These are phyloP conservation scores for Crocodylus rhombifer DNA, from an alignment of 2,797 vertebrate species.

Conservation along the genomic window DNA sequence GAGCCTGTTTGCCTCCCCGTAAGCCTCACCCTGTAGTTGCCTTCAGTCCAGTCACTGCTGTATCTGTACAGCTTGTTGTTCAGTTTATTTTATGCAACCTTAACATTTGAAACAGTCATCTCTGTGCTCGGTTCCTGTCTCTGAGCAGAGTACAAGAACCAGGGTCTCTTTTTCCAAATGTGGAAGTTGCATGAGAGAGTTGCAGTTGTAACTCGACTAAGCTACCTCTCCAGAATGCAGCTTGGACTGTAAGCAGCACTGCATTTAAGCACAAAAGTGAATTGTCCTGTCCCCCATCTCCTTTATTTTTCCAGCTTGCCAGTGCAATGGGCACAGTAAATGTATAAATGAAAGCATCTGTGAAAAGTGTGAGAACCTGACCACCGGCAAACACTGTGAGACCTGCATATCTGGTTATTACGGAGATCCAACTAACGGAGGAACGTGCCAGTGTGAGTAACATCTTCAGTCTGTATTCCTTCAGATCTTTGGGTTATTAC, in stretches of 20 bases:
- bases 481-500: rapidly evolving
- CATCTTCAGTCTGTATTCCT: rapidly evolving
- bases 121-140: rapidly evolving
- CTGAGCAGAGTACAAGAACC: background rate
- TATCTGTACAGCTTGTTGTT: background rate
- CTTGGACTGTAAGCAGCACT: rapidly evolving
- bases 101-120: rapidly evolving
- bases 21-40: background rate
- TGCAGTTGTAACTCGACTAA: background rate
- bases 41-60: background rate
- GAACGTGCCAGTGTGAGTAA: conserved; percentile 95
- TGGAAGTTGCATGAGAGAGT: background rate
- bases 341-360: conserved; percentile 95
- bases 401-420: conserved; percentile 95
- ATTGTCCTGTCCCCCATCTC: background rate
- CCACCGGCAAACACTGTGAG: conserved; percentile 94
- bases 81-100: rapidly evolving
- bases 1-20: background rate
- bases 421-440: conserved; percentile 96
- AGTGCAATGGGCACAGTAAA: conserved; percentile 97
- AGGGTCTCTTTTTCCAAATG: background rate
- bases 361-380: conserved; percentile 96
- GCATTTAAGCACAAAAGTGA: rapidly evolving
- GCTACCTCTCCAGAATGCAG: rapidly evolving
- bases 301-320: conserved; percentile 86